Percentiles rank a stretch among this genome's conserved stretches.
Conservation (phyloP, 2,888 invertebrate species). For the Isoperla grammatica region DNA sequence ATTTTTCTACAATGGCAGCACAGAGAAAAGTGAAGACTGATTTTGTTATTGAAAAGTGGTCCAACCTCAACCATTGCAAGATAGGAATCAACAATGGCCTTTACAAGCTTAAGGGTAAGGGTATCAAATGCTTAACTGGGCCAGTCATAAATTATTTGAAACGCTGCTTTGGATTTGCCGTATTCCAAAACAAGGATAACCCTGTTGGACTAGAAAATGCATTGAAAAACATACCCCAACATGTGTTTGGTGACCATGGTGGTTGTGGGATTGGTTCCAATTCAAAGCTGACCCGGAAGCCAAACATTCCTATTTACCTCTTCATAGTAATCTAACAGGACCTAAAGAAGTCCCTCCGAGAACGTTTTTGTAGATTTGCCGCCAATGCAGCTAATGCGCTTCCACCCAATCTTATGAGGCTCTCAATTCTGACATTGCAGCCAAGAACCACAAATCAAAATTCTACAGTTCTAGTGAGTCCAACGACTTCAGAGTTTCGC, state of each 20-base stretch:
- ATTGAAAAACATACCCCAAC: background rate
- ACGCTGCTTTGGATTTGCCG: background rate
- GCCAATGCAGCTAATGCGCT: no score
- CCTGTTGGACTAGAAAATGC: background rate
- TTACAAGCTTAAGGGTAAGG: background rate
- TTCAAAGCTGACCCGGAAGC: background rate
- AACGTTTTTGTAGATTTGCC: no score
- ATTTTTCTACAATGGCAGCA: slow-evolving; percentile 25
- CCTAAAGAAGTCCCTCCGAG: background rate
- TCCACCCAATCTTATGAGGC: no score
- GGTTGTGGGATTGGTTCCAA: background rate
- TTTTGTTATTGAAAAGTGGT: slow-evolving; percentile 3
- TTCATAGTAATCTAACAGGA: background rate
- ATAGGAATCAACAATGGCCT: background rate
- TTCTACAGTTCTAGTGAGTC: no score
- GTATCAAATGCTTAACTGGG: background rate
- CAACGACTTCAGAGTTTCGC: no score
- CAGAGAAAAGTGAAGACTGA: background rate
- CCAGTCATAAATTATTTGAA: background rate
- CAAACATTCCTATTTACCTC: background rate
- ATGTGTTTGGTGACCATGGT: background rate
- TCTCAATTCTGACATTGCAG: no score
- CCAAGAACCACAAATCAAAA: no score
- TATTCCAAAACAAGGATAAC: background rate
- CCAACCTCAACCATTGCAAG: slow-evolving; percentile 4